Evolutionary conservation across 2,113 vertebrate genomes (phyloP), one percentile per base, ranked within the genome.

Genomic region (Microtus ochrogaster): DNA sequence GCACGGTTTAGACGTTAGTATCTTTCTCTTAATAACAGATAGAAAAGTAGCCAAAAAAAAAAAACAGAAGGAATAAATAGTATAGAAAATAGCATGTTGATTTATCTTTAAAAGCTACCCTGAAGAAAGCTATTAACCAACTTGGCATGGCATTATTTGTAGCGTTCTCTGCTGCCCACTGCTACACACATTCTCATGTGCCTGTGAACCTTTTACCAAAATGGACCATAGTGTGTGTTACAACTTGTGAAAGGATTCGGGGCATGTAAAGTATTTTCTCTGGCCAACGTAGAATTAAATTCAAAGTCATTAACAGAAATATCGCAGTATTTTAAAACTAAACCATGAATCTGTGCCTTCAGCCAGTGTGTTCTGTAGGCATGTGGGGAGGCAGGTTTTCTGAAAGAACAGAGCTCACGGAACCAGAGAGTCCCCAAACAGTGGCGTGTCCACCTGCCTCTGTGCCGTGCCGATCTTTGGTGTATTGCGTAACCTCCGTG

Each of bases 261-360:
- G 33, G n/a, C 77, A n/a, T 81, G 22, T 21, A n/a, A n/a, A 81
- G 21, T 81, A 81, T 58, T 58, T 58, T 81, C 78, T n/a, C 78
- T 22, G 36, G n/a, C 33, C 36, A 58, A 19, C 13, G 9, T 55
- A 33, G 33, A 55, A 36, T n/a, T 49, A 52, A 58, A 66, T 92
- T 81, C 17, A 19, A 39, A 79, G 94, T 73, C 30, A 91, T 68
- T 92, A 90, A 77, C 44, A 92, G 14, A 92, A 89, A 65, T 22
- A 58, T 83, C 58, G 33, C 68, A 88, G 36, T 86, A 86, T 85
- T 93, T 96, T 91, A 61, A 93, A 73, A 82, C 58, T 77, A 86
- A 81, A 74, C 81, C 65, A 91, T n/a, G 83, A 91, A 22, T 79
- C 55, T 52, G 49, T 52, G 11, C 33, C 2, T 4, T 82, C 65